A percentile compares a stretch with the other conserved stretches of the same genome.
These are phyloP conservation scores for Andricus quercusramuli DNA, from an alignment of 2,888 invertebrate species.

Conservation along the genomic window DNA sequence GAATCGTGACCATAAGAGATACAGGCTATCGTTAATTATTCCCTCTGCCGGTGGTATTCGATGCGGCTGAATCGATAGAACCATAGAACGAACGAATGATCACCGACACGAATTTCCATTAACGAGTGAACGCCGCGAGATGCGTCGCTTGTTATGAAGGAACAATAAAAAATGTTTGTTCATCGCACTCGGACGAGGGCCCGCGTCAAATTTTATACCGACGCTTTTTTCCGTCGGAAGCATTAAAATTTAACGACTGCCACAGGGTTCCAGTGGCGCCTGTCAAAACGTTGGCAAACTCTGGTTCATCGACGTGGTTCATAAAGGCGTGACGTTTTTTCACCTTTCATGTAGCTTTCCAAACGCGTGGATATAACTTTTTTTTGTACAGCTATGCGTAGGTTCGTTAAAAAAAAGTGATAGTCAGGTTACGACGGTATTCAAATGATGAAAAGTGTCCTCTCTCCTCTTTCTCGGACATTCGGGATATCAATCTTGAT, in stretches of 20 bases:
- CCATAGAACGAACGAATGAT: slow-evolving; percentile 38
- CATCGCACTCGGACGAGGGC: slow-evolving; percentile 31
- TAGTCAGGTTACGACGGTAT: not conserved
- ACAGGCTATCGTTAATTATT: slow-evolving; percentile 38
- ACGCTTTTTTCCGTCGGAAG: slow-evolving; percentile 38
- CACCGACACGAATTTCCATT: slow-evolving; percentile 59
- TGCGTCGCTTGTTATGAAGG: slow-evolving; percentile 48
- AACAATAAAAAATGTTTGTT: slow-evolving; percentile 45
- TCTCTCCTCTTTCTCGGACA: not conserved
- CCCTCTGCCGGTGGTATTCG: slow-evolving; percentile 38
- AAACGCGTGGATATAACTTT: not conserved
- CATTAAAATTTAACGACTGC: slow-evolving; percentile 63
- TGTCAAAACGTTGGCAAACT: slow-evolving; percentile 47
- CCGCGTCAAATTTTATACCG: slow-evolving; percentile 19
- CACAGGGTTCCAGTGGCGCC: slow-evolving; percentile 37
- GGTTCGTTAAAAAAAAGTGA: not conserved
- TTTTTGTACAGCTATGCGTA: not conserved
- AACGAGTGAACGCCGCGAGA: slow-evolving; percentile 43
- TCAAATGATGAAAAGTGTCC: not conserved
- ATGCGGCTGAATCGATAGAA: slow-evolving; percentile 31
- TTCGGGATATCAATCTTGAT: not conserved
- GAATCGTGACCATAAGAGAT: slow-evolving; percentile 28
- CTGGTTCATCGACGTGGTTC: slow-evolving; percentile 26
- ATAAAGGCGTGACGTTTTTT: slow-evolving; percentile 13
- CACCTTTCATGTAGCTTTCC: not conserved